A percentile compares a stretch with the other conserved stretches of the same genome.
Conservation (phyloP, 2,888 invertebrate species). For the Eumacrocentrus americanus region DNA sequence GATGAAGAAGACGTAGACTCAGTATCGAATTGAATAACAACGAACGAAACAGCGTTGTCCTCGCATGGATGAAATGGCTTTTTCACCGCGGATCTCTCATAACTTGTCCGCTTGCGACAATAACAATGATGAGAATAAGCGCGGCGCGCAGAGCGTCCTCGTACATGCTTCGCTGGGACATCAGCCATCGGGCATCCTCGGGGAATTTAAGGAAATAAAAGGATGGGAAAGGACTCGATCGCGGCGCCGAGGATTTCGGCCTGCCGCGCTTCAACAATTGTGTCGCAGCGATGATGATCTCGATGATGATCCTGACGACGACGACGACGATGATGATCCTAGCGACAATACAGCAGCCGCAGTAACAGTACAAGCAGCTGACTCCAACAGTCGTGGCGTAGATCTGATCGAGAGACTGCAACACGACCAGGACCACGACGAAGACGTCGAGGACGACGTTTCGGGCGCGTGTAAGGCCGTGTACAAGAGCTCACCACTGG, state of each 20-base stretch:
- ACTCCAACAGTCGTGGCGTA: slow-evolving; percentile 21
- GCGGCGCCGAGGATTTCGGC: slow-evolving; percentile 21
- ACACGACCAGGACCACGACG: slow-evolving; percentile 23
- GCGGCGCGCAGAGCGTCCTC: slow-evolving; percentile 66
- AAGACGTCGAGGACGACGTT: slow-evolving; percentile 27
- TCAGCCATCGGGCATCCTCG: slow-evolving; percentile 84
- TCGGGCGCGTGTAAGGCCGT: slow-evolving; percentile 27
- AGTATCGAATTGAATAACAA: slow-evolving; percentile 10
- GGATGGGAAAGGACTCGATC: slow-evolving; percentile 31
- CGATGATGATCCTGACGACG: not conserved
- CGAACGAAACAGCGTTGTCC: slow-evolving; percentile 32
- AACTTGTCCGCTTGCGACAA: slow-evolving; percentile 43
- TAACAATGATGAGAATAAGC: slow-evolving; percentile 47
- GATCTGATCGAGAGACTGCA: too few relatives aligned
- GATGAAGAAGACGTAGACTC: slow-evolving; percentile 12
- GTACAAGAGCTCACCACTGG: slow-evolving; percentile 36
- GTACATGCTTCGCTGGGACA: slow-evolving; percentile 72
- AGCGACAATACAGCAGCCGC: slow-evolving; percentile 12
- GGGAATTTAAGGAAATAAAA: slow-evolving; percentile 24
- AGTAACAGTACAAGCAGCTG: slow-evolving; percentile 24
- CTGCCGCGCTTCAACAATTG: slow-evolving; percentile 2
- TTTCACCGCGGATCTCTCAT: slow-evolving; percentile 35
- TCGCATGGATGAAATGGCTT: slow-evolving; percentile 32
- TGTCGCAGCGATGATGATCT: not conserved
- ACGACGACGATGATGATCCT: slow-evolving; percentile 13